Percentiles rank a stretch among this genome's conserved stretches.
phyloP scores from a whole-genome alignment of 2,888 invertebrate genomes.

The Drosophila conformis region DNA sequence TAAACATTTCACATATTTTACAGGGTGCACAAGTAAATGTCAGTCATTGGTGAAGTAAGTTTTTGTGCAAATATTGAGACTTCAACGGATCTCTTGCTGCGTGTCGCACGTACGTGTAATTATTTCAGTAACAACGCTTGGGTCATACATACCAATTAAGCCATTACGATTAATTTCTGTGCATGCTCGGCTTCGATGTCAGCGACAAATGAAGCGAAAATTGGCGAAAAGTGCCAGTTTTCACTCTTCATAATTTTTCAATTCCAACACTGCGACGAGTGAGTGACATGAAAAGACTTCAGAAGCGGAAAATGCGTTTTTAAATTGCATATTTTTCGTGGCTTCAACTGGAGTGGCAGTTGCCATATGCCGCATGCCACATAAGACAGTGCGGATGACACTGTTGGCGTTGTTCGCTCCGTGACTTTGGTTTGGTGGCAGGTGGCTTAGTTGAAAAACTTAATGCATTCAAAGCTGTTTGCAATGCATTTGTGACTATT shows the following conservation, averaged over 20 bases:
- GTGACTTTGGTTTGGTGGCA: neutral
- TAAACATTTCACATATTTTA: rapidly evolving
- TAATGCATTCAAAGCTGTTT: slow-evolving; percentile 11
- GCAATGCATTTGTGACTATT: slow-evolving; percentile 48
- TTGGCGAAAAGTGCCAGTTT: slow-evolving; percentile 38
- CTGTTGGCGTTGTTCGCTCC: neutral
- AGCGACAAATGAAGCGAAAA: slow-evolving; percentile 43
- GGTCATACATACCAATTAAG: slow-evolving; percentile 74
- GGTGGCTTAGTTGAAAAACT: slow-evolving; percentile 18
- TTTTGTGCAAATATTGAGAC: slow-evolving; percentile 42
- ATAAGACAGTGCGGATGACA: slow-evolving; percentile 26
- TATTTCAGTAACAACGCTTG: slow-evolving; percentile 34
- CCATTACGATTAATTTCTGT: slow-evolving; percentile 62
- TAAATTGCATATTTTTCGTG: slow-evolving; percentile 24
- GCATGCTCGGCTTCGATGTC: slow-evolving; percentile 40
- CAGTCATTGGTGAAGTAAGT: slow-evolving; percentile 18
- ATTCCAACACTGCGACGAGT: slow-evolving; percentile 27
- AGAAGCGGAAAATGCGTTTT: slow-evolving; percentile 51
- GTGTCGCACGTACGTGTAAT: slow-evolving; percentile 52
- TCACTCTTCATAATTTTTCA: slow-evolving; percentile 41
- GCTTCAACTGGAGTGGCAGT: slow-evolving; percentile 28
- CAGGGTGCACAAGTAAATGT: slow-evolving; percentile 8
- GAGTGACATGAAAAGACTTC: slow-evolving; percentile 63
- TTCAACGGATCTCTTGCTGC: slow-evolving; percentile 17
- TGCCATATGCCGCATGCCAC: slow-evolving; percentile 6